Percentiles rank a stretch among this genome's conserved stretches.
These are phyloP conservation scores for Papilio elwesi DNA, from an alignment of 2,888 invertebrate species.

Conservation along the genomic window DNA sequence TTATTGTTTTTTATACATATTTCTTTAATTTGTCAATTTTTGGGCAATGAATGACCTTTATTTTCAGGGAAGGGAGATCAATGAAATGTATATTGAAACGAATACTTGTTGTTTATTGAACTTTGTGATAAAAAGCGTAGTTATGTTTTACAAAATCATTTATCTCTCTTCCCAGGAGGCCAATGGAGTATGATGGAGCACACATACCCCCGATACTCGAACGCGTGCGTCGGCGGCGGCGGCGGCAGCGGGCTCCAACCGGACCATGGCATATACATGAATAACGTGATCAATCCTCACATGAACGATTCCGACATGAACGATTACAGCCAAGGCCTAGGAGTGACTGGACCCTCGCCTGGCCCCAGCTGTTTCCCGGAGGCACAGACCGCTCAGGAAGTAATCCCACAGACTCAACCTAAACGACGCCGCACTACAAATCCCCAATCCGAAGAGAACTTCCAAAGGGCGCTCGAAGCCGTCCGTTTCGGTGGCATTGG, in stretches of 20 bases:
- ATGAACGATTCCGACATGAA: slow-evolving; percentile 65
- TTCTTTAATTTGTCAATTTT: slow-evolving; percentile 9
- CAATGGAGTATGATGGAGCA: slow-evolving; percentile 94
- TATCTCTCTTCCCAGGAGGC: slow-evolving; percentile 89
- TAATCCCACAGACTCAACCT: slow-evolving; percentile 64
- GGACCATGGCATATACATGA: slow-evolving; percentile 84
- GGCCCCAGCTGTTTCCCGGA: slow-evolving; percentile 70
- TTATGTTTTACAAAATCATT: slow-evolving; percentile 76
- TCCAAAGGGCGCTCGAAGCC: slow-evolving; percentile 91
- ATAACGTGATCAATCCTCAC: slow-evolving; percentile 77
- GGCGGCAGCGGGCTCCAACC: slow-evolving; percentile 77
- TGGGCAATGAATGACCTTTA: slow-evolving; percentile 52
- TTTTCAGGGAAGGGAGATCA: slow-evolving; percentile 83
- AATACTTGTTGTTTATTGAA: slow-evolving; percentile 46
- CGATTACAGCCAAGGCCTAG: slow-evolving; percentile 70
- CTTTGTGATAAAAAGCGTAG: slow-evolving; percentile 42
- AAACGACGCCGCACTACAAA: slow-evolving; percentile 90
- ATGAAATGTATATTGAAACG: slow-evolving; percentile 58
- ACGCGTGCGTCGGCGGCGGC: slow-evolving; percentile 85
- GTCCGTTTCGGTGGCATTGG: slow-evolving; percentile 93
- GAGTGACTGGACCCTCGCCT: slow-evolving; percentile 71
- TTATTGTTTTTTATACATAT: not conserved
- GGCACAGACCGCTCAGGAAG: slow-evolving; percentile 58
- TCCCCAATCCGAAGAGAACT: slow-evolving; percentile 93
- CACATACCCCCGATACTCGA: slow-evolving; percentile 89